Conservation (phyloP, 2,113 vertebrate species). For the Ciconia stormi region DNA sequence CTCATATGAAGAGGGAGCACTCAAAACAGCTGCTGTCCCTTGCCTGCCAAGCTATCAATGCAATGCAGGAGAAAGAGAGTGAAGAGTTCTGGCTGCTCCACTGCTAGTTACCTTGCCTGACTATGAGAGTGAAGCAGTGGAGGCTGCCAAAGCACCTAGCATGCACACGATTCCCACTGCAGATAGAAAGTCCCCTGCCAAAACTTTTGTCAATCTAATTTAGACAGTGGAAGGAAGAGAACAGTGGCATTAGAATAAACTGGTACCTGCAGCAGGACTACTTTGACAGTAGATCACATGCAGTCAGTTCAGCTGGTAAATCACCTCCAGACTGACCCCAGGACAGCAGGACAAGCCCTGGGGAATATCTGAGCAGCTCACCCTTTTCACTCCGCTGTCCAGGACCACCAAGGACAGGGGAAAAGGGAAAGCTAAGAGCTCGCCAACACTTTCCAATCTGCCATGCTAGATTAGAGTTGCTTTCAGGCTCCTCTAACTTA, state of each 20-base stretch:
- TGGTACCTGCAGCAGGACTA: not conserved
- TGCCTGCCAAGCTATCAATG: not conserved
- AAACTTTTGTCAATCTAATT: not conserved
- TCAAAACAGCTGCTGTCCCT: slow-evolving; percentile 5
- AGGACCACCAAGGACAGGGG: not conserved
- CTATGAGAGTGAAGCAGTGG: not conserved
- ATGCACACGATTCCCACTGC: not conserved
- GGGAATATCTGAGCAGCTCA: not conserved
- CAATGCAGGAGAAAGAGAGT: not conserved
- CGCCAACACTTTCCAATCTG: rapidly evolving
- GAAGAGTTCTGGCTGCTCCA: not conserved
- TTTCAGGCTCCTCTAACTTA: not conserved
- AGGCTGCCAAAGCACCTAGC: not conserved
- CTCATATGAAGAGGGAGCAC: not conserved
- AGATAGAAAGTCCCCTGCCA: not conserved
- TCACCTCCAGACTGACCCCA: not conserved
- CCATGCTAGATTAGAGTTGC: not conserved
- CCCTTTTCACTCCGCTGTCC: not conserved
- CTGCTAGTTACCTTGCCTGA: not conserved
- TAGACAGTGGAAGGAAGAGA: not conserved
- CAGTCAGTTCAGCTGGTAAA: not conserved
- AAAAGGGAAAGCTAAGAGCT: not conserved
- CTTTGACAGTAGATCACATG: not conserved
- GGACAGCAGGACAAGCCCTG: not conserved
- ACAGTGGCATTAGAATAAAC: not conserved